Percentiles rank a stretch among this genome's conserved stretches.
phyloP scores from a whole-genome alignment of 2,113 vertebrate genomes.

The Mesoclemmys tuberculata region DNA sequence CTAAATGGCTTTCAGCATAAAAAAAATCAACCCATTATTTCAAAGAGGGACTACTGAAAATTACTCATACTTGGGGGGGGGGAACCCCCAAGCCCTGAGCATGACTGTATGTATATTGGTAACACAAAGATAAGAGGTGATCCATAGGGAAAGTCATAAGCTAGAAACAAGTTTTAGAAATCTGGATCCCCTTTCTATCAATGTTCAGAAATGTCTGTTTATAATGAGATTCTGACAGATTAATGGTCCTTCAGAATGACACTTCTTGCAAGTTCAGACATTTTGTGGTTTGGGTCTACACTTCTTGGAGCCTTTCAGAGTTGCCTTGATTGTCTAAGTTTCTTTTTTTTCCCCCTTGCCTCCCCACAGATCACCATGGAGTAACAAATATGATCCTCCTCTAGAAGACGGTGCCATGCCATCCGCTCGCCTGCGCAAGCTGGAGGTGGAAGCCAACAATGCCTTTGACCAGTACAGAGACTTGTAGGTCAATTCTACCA shows the following conservation, averaged over 20 bases:
- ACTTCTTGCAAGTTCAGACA: background rate
- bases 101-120: rapidly evolving
- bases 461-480: slow-evolving; percentile 99
- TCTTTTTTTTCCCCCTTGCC: background rate
- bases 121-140: background rate
- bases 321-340: background rate
- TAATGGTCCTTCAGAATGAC: rapidly evolving
- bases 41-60: background rate
- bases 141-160: background rate
- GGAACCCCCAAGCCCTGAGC: background rate
- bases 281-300: background rate
- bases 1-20: background rate
- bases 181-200: background rate
- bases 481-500: slow-evolving; percentile 83
- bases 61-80: background rate
- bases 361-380: slow-evolving; percentile 93
- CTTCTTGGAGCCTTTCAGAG: background rate
- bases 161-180: background rate
- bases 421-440: slow-evolving; percentile 94
- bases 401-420: slow-evolving; percentile 99
- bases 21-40: background rate
- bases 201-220: background rate
- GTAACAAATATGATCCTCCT: slow-evolving; percentile 98
- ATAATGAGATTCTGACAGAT: background rate
- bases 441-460: slow-evolving; percentile 98